phyloP scores from a whole-genome alignment of 1,140 invertebrate genomes.

The Tetramorium parvispinum region DNA sequence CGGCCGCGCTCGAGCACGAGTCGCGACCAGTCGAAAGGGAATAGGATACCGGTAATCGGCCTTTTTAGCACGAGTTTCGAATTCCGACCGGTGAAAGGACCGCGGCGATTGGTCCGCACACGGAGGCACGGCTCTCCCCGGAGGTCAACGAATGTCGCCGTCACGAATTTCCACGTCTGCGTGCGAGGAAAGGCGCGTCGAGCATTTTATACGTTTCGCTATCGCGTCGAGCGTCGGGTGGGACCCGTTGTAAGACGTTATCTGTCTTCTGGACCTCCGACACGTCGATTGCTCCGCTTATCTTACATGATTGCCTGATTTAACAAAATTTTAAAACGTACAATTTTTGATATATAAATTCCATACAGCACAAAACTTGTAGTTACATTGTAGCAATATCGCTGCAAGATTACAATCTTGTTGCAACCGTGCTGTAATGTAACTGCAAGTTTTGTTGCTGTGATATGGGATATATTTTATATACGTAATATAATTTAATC shows the following conservation, averaged over 20 bases:
- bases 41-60: slow-evolving; percentile 63
- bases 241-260: background rate
- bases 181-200: background rate
- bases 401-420: too few relatives aligned
- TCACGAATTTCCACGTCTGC: slow-evolving; percentile 23
- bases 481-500: background rate
- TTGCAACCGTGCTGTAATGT: too few relatives aligned
- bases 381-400: too few relatives aligned
- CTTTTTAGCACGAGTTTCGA: slow-evolving; percentile 68
- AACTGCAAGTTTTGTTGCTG: too few relatives aligned
- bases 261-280: slow-evolving; percentile 10
- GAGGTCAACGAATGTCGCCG: slow-evolving; percentile 22
- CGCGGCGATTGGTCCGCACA: slow-evolving; percentile 57
- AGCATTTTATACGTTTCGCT: slow-evolving; percentile 58
- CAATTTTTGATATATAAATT: background rate
- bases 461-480: background rate
- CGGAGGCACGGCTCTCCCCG: slow-evolving; percentile 50
- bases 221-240: slow-evolving; percentile 43
- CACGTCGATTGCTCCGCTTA: background rate
- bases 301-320: slow-evolving; percentile 22
- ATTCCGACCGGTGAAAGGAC: slow-evolving; percentile 78
- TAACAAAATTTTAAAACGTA: background rate
- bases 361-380: too few relatives aligned
- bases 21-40: slow-evolving; percentile 29
- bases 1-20: background rate